Evolutionary conservation across 2,888 invertebrate species (phyloP).

Genomic region (Seira musarum): DNA sequence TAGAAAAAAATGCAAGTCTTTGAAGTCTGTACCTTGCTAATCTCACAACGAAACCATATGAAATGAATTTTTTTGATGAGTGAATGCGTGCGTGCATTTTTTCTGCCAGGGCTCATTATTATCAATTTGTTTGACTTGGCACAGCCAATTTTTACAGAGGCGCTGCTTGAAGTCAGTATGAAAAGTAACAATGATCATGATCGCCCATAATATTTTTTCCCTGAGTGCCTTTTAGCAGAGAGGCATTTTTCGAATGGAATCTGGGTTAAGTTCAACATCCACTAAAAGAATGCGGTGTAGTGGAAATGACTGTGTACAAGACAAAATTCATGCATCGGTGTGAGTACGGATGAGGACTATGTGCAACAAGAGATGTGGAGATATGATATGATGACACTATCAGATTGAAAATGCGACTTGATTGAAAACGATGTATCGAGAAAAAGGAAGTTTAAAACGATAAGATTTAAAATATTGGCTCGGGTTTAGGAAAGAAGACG

Average conservation of each 20-base stretch:
- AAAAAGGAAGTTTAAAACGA: constrained; percentile 39
- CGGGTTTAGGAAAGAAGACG: background rate
- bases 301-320: constrained; percentile 5
- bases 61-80: too few relatives aligned
- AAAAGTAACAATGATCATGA: constrained; percentile 28
- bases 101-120: background rate
- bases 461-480: background rate
- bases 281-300: background rate
- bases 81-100: too few relatives aligned
- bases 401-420: constrained; percentile 41
- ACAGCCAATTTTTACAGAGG: constrained; percentile 34
- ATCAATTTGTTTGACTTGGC: background rate
- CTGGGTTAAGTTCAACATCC: constrained; percentile 56
- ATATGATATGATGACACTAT: constrained; percentile 31
- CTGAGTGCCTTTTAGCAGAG: constrained; percentile 12
- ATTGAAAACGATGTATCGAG: constrained; percentile 40
- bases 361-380: too few relatives aligned
- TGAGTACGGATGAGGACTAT: too few relatives aligned
- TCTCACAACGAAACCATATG: too few relatives aligned
- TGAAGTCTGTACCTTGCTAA: too few relatives aligned
- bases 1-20: too few relatives aligned
- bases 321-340: too few relatives aligned
- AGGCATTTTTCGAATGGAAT: constrained; percentile 30
- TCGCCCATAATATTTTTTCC: too few relatives aligned
- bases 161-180: constrained; percentile 19